Percentiles rank a stretch among this genome's conserved stretches.
These are phyloP conservation scores for Eurytemora carolleeae DNA, from an alignment of 1,140 invertebrate genomes.

Conservation along the genomic window DNA sequence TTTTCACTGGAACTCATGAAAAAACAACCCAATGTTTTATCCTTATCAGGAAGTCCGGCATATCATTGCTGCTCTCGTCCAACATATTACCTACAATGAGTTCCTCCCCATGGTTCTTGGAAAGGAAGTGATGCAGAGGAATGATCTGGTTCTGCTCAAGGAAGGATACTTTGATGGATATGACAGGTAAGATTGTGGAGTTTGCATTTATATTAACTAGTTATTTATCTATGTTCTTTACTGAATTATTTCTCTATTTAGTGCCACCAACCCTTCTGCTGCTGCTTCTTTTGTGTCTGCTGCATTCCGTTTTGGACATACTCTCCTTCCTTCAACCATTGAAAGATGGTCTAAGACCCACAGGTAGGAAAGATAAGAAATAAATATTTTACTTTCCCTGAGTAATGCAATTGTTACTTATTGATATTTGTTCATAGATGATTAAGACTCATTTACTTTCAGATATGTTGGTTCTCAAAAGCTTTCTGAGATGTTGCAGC, in stretches of 20 bases:
- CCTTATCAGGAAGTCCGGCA: slow-evolving; percentile 49
- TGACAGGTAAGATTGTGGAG: no score
- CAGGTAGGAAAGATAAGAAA: slow-evolving; percentile 43
- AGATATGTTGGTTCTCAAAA: slow-evolving; percentile 46
- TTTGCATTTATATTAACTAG: no score
- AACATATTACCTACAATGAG: slow-evolving; percentile 85
- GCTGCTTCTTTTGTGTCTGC: slow-evolving; percentile 28
- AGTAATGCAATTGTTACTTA: background rate
- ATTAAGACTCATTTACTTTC: background rate
- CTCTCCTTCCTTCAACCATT: slow-evolving; percentile 30
- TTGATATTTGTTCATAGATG: background rate
- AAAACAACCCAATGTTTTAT: no score
- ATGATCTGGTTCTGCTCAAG: slow-evolving; percentile 24
- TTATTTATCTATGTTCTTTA: no score
- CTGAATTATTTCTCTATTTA: no score
- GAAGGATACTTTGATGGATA: slow-evolving; percentile 61
- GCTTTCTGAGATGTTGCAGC: slow-evolving; percentile 62
- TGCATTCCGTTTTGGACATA: slow-evolving; percentile 33
- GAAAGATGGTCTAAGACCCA: slow-evolving; percentile 63
- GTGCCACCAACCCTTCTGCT: slow-evolving; percentile 26
- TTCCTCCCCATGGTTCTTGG: slow-evolving; percentile 80
- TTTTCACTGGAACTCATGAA: background rate
- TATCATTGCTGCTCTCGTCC: slow-evolving; percentile 69
- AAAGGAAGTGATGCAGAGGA: slow-evolving; percentile 72
- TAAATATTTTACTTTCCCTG: background rate